These are phyloP conservation scores for Takifugu ocellatus DNA, from an alignment of 2,797 vertebrate species.

Conservation along the genomic window DNA sequence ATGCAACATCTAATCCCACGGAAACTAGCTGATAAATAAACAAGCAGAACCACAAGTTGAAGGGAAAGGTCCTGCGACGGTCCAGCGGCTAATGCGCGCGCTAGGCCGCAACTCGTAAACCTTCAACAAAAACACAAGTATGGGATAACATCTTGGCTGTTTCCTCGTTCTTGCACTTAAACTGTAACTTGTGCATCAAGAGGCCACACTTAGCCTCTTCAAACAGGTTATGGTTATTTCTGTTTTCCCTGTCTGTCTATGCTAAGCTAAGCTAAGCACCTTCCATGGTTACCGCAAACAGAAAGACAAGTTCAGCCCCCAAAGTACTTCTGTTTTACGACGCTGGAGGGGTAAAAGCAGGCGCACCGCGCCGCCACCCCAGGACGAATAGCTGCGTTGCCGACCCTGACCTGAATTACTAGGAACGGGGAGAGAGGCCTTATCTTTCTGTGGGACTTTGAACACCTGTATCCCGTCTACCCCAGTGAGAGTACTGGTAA, in stretches of 20 bases:
- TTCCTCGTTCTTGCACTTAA: too few species aligned
- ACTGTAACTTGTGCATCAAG: too few species aligned
- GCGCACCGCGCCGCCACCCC: background rate
- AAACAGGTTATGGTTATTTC: too few species aligned
- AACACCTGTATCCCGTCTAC: conserved; percentile 77
- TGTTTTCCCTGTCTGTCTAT: background rate
- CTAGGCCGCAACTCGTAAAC: too few species aligned
- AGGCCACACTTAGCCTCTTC: too few species aligned
- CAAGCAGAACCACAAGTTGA: too few species aligned
- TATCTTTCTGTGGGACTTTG: conserved; percentile 79
- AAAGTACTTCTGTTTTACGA: background rate
- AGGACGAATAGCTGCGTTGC: conserved; percentile 16
- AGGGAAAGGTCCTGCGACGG: background rate
- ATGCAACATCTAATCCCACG: too few species aligned
- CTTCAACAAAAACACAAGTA: too few species aligned
- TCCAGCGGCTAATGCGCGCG: too few species aligned
- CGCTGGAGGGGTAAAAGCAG: too few species aligned
- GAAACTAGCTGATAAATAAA: too few species aligned
- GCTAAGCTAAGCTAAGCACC: background rate
- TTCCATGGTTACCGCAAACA: background rate
- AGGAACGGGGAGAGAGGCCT: conserved; percentile 45
- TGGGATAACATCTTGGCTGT: too few species aligned
- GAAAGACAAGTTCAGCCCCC: background rate
- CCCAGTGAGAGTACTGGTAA: conserved; percentile 26
- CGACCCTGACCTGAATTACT: conserved; percentile 70